A percentile compares a stretch with the other conserved stretches of the same genome.
phyloP scores from a whole-genome alignment of 2,797 vertebrate species.

The Eulemur mongoz region DNA sequence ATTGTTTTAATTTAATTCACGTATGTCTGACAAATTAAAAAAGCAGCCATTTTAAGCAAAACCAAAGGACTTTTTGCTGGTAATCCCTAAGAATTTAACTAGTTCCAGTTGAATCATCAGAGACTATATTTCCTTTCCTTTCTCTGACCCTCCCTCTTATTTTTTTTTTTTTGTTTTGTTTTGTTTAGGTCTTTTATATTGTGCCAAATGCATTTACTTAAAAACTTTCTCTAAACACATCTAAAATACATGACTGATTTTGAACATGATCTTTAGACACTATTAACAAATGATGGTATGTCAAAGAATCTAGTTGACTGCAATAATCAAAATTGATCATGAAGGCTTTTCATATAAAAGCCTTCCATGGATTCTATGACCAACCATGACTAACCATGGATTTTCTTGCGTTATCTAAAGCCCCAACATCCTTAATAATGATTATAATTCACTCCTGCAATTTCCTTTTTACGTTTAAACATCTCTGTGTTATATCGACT shows the following conservation, averaged over 20 bases:
- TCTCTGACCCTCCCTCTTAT: not conserved
- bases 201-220: not conserved
- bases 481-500: not conserved
- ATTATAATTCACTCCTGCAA: not conserved
- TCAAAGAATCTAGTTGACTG: not conserved
- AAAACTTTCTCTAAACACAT: not conserved
- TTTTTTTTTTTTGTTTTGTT: not conserved
- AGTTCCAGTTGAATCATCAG: not conserved
- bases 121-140: not conserved
- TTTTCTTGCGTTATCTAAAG: not conserved
- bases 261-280: not conserved
- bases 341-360: not conserved
- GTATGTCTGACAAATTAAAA: constrained; percentile 23
- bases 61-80: not conserved
- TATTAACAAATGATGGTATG: not conserved
- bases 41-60: constrained; percentile 36
- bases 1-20: constrained; percentile 52
- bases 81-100: constrained; percentile 21
- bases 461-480: not conserved
- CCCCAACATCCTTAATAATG: not conserved
- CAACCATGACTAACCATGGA: not conserved
- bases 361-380: too few species aligned
- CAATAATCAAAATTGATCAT: not conserved
- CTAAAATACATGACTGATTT: not conserved
- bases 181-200: not conserved